phyloP scores from a whole-genome alignment of 2,797 vertebrate species.

The Scomberomorus guttatus region DNA sequence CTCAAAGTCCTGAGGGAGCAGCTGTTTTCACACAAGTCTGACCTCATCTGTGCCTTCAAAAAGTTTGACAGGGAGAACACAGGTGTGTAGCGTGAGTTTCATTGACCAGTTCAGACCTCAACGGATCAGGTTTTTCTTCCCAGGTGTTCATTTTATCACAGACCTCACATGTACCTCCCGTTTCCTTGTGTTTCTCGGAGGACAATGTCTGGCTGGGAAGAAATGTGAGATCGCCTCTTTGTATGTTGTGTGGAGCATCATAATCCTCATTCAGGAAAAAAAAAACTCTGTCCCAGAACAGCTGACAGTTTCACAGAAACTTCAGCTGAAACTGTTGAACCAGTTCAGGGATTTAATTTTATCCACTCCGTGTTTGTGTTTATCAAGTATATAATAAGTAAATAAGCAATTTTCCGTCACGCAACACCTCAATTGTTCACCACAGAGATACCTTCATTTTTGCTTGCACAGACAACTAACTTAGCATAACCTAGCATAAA shows the following conservation, averaged over 20 bases:
- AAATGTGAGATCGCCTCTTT: conserved; percentile 57
- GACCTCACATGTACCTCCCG: neutral
- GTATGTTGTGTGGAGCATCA: conserved; percentile 30
- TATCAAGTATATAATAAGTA: neutral
- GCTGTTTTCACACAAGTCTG: conserved; percentile 93
- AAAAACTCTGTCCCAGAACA: neutral
- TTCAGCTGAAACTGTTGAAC: conserved; percentile 15
- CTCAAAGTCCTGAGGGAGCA: conserved; percentile 92
- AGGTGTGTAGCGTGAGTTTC: conserved; percentile 79
- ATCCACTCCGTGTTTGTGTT: neutral
- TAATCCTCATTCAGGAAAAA: conserved; percentile 36
- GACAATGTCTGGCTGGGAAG: neutral
- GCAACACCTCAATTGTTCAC: neutral
- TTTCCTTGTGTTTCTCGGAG: neutral
- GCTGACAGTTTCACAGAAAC: conserved; percentile 66
- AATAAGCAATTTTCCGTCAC: neutral
- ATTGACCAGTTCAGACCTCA: neutral
- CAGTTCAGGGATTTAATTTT: conserved; percentile 5
- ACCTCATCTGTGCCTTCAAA: conserved; percentile 90
- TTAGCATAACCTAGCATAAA: too few relatives aligned
- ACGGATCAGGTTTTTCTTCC: conserved; percentile 15
- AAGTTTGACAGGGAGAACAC: conserved; percentile 83
- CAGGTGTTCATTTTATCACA: neutral
- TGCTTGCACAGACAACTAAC: neutral
- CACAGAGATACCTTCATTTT: neutral